A percentile compares a stretch with the other conserved stretches of the same genome.
Conservation (phyloP, 2,113 vertebrate species). For the Lontra canadensis region DNA sequence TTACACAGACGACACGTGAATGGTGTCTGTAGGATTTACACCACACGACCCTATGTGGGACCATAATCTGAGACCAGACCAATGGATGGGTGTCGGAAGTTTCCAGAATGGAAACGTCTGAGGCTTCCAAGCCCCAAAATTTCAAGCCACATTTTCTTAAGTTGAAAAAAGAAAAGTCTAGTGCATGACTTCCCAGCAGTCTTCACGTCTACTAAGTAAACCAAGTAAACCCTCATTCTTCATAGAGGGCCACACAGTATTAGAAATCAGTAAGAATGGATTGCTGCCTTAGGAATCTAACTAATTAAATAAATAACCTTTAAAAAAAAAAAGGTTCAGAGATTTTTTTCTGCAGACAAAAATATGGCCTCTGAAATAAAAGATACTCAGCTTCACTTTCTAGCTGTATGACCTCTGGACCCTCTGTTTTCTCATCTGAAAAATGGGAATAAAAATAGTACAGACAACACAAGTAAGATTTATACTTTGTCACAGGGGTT, state of each 20-base stretch:
- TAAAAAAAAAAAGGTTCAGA: neutral
- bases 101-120: neutral
- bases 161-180: neutral
- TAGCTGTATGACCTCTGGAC: neutral
- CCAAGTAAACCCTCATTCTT: neutral
- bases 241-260: neutral
- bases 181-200: neutral
- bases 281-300: neutral
- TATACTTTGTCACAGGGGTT: neutral
- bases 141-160: conserved; percentile 5
- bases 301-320: neutral
- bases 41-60: neutral
- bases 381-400: neutral
- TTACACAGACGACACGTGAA: neutral
- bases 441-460: neutral
- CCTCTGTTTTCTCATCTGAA: conserved; percentile 20
- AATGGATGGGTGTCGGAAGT: neutral
- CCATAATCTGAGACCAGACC: neutral
- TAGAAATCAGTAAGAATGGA: neutral
- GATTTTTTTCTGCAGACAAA: neutral
- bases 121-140: neutral
- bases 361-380: neutral
- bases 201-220: neutral
- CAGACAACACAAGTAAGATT: neutral
- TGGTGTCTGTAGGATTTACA: neutral